A percentile compares a stretch with the other conserved stretches of the same genome.
These are phyloP conservation scores for Phodopus roborovskii DNA, from an alignment of 2,113 vertebrate genomes.

Conservation along the genomic window DNA sequence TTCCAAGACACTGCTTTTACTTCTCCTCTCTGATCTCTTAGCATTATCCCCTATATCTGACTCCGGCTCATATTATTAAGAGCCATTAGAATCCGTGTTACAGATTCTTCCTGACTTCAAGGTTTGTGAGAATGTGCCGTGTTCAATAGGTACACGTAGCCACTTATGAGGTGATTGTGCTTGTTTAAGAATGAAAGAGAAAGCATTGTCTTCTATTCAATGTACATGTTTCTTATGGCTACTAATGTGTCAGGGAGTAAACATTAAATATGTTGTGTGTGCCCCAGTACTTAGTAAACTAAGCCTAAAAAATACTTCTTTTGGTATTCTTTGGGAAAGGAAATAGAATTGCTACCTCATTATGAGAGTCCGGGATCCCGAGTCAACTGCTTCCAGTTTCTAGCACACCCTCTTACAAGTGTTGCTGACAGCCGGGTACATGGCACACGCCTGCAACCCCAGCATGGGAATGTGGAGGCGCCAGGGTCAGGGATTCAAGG, in stretches of 20 bases:
- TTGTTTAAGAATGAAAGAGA: background rate
- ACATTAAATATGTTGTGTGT: background rate
- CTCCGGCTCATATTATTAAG: too few species aligned
- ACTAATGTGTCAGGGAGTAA: background rate
- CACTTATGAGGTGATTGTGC: background rate
- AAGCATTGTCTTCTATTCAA: background rate
- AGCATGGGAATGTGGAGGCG: accelerated
- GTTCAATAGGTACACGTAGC: background rate
- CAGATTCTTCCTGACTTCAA: background rate
- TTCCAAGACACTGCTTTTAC: too few species aligned
- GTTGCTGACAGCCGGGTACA: too few species aligned
- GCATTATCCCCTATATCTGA: too few species aligned
- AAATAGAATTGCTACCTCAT: too few species aligned
- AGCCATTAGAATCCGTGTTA: too few species aligned
- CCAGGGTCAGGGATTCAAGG: background rate
- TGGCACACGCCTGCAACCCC: background rate
- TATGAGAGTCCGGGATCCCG: background rate
- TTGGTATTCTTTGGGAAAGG: background rate
- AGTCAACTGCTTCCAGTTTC: background rate
- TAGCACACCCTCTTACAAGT: too few species aligned
- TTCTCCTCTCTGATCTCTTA: too few species aligned
- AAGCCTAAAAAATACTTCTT: background rate
- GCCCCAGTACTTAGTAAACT: background rate
- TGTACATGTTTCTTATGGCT: background rate
- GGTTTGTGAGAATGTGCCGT: background rate